Evolutionary conservation across 1,140 invertebrate genomes (phyloP), one percentile per base, ranked within the genome.

Genomic region (Lepidurus packardi): DNA sequence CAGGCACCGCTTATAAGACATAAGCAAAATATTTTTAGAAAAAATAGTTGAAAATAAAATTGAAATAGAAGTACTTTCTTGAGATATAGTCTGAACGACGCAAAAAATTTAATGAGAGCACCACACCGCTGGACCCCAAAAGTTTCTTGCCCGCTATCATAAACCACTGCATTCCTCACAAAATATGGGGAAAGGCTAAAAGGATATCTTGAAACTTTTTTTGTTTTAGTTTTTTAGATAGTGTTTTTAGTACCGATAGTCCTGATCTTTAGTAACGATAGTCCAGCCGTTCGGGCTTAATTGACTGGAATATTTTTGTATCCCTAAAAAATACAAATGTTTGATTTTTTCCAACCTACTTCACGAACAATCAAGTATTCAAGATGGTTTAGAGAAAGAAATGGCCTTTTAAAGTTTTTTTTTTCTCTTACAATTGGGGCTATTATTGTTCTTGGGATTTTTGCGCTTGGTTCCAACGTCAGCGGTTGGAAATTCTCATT

Each of bases 401-500:
- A 34, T 34, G 34, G 34, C 34, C 34, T 34, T 34, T 34, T 65
- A 21, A 16, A 65, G 21, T 7, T 9, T 7, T 65, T n/a, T 65
- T 7, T 47, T n/a, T n/a, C n/a, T 10, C 10, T 65, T 65, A n/a
- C 21, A n/a, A 7, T 21, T n/a, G 16, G 53, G 7, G 53, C 53
- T 65, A 65, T 65, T 65, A 65, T 16, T 9, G 16, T 65, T 21
- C 21, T 65, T 21, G 16, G 21, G 13, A 16, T 65, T 16, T 65
- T 21, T 65, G 21, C 53, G 53, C 21, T 65, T 0, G 53, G 53
- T 65, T 11, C 21, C 13, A 65, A 21, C 53, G 53, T 65, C 13
- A 21, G 53, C 53, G 53, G 53, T 65, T 65, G 53, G 53, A 21
- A 65, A 65, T 65, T 65, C 53, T 16, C 53, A 65, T 65, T 65